A percentile compares a stretch with the other conserved stretches of the same genome.
Conservation (phyloP, 1,140 invertebrate genomes). For the Stegodyphus dumicola region DNA sequence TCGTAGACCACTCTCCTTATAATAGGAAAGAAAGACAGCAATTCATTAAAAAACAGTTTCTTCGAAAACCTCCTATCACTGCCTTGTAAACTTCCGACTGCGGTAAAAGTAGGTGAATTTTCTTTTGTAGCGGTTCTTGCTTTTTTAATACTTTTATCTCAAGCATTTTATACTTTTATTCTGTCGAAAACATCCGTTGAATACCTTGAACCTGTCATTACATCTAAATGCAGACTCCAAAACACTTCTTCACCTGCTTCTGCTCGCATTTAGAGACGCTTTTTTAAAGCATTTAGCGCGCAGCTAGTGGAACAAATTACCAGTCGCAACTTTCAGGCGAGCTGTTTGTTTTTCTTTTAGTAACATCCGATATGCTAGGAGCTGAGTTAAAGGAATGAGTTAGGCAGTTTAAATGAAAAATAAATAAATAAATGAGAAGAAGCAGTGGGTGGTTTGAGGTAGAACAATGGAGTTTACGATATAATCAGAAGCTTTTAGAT, state of each 20-base stretch:
- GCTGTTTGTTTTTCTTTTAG: conserved; percentile 9
- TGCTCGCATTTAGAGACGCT: neutral
- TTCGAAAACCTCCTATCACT: too few species aligned
- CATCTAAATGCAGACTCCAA: conserved; percentile 25
- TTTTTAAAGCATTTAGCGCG: conserved; percentile 20
- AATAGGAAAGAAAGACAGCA: too few species aligned
- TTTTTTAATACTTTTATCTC: too few species aligned
- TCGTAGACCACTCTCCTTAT: too few species aligned
- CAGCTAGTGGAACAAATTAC: conserved; percentile 50
- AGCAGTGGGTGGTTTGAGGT: too few species aligned
- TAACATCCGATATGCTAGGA: conserved; percentile 30
- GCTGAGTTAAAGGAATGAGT: conserved; percentile 17
- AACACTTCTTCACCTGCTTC: conserved; percentile 41
- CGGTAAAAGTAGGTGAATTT: conserved; percentile 14
- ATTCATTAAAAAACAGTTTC: too few species aligned
- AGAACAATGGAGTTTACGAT: too few species aligned
- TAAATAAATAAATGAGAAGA: too few species aligned
- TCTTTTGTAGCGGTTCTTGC: neutral
- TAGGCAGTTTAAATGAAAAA: neutral
- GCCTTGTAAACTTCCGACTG: neutral
- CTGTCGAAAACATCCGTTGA: conserved; percentile 40
- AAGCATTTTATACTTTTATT: conserved; percentile 15
- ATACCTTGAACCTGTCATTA: conserved; percentile 32
- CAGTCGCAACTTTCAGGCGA: neutral
- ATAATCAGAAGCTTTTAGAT: too few species aligned